These are phyloP conservation scores for Agonopterix arenella DNA, from an alignment of 2,888 invertebrate genomes.

Conservation along the genomic window DNA sequence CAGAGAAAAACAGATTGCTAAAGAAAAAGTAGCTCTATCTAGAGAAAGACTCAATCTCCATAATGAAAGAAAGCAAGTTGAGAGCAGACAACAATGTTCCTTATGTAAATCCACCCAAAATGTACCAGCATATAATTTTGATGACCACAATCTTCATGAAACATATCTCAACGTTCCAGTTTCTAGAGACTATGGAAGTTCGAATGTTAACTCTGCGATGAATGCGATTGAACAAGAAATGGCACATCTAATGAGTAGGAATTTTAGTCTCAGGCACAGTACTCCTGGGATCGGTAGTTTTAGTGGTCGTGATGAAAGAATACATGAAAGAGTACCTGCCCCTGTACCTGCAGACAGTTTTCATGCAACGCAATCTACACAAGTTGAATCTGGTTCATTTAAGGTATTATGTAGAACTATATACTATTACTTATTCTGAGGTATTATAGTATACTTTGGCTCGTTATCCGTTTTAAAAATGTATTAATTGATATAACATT, in stretches of 20 bases:
- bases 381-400: constrained; percentile 29
- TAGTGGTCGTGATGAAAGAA: constrained; percentile 12
- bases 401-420: constrained; percentile 24
- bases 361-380: constrained; percentile 22
- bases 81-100: constrained; percentile 56
- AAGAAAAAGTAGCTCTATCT: constrained; percentile 77
- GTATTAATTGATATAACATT: background rate
- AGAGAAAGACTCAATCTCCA: constrained; percentile 76
- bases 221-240: constrained; percentile 59
- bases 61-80: constrained; percentile 68
- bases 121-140: constrained; percentile 27
- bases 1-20: constrained; percentile 78
- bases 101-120: constrained; percentile 54
- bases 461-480: background rate
- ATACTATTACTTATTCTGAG: too few species aligned
- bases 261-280: constrained; percentile 37
- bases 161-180: constrained; percentile 38
- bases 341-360: constrained; percentile 10
- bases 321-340: constrained; percentile 9
- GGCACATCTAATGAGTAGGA: constrained; percentile 50
- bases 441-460: too few species aligned
- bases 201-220: constrained; percentile 40
- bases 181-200: constrained; percentile 43
- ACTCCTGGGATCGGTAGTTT: constrained; percentile 22
- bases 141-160: constrained; percentile 38